Conservation (phyloP, 2,113 vertebrate species). For the Erinaceus europaeus region DNA sequence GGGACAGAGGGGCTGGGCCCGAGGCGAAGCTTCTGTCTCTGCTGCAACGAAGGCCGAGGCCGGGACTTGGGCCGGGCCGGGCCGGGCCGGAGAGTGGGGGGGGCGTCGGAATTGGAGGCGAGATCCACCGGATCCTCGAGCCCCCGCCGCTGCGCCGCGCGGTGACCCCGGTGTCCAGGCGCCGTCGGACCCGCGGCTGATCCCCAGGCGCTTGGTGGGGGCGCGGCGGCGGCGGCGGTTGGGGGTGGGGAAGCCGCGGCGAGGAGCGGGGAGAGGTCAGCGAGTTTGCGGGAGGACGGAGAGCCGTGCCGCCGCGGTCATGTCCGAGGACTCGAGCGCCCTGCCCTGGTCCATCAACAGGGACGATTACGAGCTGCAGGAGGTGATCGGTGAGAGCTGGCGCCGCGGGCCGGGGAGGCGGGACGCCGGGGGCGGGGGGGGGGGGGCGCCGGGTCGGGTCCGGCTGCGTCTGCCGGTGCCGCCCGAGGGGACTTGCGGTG, state of each 20-base stretch:
- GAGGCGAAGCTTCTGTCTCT: not conserved
- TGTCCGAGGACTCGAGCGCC: conserved; percentile 94
- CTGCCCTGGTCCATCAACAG: conserved; percentile 96
- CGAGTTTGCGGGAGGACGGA: conserved; percentile 2
- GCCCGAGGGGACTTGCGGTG: not conserved
- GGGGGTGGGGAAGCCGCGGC: conserved; percentile 48
- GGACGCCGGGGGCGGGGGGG: not conserved
- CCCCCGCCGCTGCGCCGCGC: not conserved
- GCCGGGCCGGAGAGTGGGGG: not conserved
- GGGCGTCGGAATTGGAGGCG: not conserved
- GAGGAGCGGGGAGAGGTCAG: conserved; percentile 42
- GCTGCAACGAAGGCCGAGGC: conserved; percentile 26
- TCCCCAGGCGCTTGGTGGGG: conserved; percentile 54
- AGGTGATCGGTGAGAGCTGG: conserved; percentile 93
- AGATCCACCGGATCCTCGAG: not conserved
- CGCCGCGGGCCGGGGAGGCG: conserved; percentile 1
- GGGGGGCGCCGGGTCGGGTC: not conserved
- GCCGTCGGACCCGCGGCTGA: conserved; percentile 8
- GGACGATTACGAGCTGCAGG: conserved; percentile 96
- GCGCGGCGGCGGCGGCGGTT: conserved; percentile 48
- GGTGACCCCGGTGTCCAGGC: conserved; percentile 23
- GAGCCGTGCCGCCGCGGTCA: conserved; percentile 81
- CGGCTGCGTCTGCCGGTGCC: not conserved
- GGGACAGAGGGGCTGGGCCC: conserved; percentile 55
- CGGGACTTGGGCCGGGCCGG: not conserved